Percentiles rank a stretch among this genome's conserved stretches.
These are phyloP conservation scores for Drosophila maculinotata DNA, from an alignment of 2,888 invertebrate species.

Conservation along the genomic window DNA sequence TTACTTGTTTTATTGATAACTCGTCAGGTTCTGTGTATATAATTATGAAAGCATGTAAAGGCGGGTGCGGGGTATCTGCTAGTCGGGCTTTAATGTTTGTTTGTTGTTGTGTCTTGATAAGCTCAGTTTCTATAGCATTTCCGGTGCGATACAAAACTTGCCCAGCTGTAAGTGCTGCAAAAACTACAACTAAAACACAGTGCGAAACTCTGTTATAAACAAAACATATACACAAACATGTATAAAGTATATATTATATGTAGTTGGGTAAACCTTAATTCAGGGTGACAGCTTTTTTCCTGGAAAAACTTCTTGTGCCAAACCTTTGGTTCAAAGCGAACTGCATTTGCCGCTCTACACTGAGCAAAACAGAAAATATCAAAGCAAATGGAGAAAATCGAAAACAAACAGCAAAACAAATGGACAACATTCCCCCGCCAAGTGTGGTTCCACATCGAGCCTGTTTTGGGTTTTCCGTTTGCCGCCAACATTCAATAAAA, in stretches of 20 bases:
- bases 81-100: conserved; percentile 1
- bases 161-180: conserved; percentile 5
- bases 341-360: conserved; percentile 64
- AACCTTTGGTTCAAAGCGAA: conserved; percentile 54
- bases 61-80: conserved; percentile 31
- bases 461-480: conserved; percentile 31
- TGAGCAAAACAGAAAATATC: conserved; percentile 35
- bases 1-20: no score
- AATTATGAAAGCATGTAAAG: no score
- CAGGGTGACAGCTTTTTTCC: conserved; percentile 3
- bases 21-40: no score
- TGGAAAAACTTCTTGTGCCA: neutral
- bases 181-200: conserved; percentile 19
- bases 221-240: conserved; percentile 1
- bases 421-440: conserved; percentile 42
- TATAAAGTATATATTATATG: neutral
- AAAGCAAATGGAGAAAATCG: conserved; percentile 18
- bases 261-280: conserved; percentile 11
- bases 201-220: conserved; percentile 4
- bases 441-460: conserved; percentile 7
- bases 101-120: conserved; percentile 45
- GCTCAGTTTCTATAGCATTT: conserved; percentile 54
- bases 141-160: conserved; percentile 58
- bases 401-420: conserved; percentile 49
- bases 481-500: conserved; percentile 75